These are phyloP conservation scores for Pelecanus crispus DNA, from an alignment of 2,113 vertebrate genomes.

Conservation along the genomic window DNA sequence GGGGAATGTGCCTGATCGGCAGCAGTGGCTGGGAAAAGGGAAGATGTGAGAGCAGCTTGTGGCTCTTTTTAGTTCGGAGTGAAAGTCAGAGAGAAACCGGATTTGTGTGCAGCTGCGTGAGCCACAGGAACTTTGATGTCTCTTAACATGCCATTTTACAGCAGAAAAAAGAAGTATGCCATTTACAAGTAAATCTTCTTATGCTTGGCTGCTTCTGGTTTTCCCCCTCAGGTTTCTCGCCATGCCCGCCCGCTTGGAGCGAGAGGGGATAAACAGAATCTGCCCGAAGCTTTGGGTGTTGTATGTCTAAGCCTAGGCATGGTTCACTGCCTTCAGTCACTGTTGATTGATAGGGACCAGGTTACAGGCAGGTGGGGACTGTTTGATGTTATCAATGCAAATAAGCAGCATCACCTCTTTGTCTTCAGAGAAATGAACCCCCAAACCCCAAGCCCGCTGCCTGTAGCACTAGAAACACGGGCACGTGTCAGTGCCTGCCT, in stretches of 20 bases:
- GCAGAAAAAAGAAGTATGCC: background rate
- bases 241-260: background rate
- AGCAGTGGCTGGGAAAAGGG: background rate
- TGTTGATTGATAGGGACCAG: background rate
- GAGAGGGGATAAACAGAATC: background rate
- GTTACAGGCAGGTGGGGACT: background rate
- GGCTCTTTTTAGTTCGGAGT: background rate
- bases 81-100: background rate
- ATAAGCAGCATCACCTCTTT: background rate
- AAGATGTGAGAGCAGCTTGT: background rate
- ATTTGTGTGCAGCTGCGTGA: background rate
- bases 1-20: fast-evolving
- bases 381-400: background rate
- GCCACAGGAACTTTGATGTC: fast-evolving
- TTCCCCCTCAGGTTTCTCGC: background rate
- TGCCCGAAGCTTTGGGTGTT: background rate
- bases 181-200: background rate
- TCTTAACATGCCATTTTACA: fast-evolving
- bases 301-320: background rate
- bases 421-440: background rate
- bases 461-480: background rate
- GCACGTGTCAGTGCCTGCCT: background rate
- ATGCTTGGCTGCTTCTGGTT: background rate
- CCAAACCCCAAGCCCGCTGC: background rate
- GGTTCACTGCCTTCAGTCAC: background rate